A percentile compares a stretch with the other conserved stretches of the same genome.
Conservation (phyloP, 1,140 invertebrate genomes). For the Lepidurus apus region DNA sequence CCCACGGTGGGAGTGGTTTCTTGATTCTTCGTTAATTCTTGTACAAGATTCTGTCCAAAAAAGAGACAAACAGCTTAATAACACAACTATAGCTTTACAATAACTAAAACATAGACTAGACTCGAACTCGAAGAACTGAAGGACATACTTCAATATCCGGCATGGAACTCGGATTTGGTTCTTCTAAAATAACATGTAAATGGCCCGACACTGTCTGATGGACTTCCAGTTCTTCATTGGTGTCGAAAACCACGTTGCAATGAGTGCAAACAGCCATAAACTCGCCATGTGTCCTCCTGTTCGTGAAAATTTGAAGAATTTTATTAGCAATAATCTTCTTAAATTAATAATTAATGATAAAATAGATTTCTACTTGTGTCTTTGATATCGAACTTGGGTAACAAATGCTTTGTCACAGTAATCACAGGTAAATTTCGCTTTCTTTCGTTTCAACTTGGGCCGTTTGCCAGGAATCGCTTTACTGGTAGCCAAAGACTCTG, state of each 20-base stretch:
- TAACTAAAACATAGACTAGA: no score
- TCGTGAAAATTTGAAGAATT: neutral
- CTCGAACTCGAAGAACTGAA: no score
- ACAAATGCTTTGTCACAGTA: constrained; percentile 52
- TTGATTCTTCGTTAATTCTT: neutral
- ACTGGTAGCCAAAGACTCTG: constrained; percentile 43
- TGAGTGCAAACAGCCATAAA: constrained; percentile 47
- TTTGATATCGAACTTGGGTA: constrained; percentile 49
- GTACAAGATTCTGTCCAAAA: neutral
- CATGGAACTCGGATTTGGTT: neutral
- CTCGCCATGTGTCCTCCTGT: constrained; percentile 34
- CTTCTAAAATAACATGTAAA: constrained; percentile 43
- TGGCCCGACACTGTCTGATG: constrained; percentile 51
- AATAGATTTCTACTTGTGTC: constrained; percentile 47
- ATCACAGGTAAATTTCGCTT: constrained; percentile 50
- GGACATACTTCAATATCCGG: neutral
- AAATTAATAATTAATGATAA: no score
- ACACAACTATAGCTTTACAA: no score
- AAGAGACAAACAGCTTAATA: neutral
- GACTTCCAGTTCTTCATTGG: constrained; percentile 50
- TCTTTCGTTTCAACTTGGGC: constrained; percentile 50
- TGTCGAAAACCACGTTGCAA: constrained; percentile 44
- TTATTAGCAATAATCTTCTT: constrained; percentile 43
- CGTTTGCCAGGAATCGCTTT: constrained; percentile 42
- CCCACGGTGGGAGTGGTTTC: neutral